Evolutionary conservation across 1,140 invertebrate species (phyloP).

Genomic region (Diorhabda sublineata): DNA sequence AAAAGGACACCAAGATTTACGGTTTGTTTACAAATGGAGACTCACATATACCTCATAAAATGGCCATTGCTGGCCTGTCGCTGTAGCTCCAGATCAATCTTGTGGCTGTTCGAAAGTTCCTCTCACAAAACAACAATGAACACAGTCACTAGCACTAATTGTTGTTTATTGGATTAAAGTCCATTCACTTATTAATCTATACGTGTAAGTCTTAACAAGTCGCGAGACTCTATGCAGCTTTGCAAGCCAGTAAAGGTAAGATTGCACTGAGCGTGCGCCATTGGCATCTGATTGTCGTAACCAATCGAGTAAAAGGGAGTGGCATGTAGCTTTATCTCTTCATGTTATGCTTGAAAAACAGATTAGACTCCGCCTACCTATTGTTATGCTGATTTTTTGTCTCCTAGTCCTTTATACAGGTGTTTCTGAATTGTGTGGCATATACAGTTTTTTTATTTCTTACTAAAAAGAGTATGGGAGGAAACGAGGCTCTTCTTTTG

Average conservation of each 20-base stretch:
- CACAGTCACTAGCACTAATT: constrained; percentile 25
- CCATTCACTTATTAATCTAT: constrained; percentile 17
- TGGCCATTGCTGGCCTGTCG: constrained; percentile 47
- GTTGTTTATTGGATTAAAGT: constrained; percentile 16
- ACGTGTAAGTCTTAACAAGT: constrained; percentile 40
- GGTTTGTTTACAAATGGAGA: constrained; percentile 30
- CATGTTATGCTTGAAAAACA: constrained; percentile 43
- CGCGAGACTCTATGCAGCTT: constrained; percentile 40
- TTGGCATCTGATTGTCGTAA: constrained; percentile 13
- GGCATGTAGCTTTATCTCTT: constrained; percentile 39
- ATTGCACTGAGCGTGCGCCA: constrained; percentile 37
- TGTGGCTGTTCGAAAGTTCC: constrained; percentile 39
- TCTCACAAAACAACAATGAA: constrained; percentile 21
- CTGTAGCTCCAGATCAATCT: constrained; percentile 48
- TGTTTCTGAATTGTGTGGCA: constrained; percentile 45
- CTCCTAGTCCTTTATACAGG: constrained; percentile 47
- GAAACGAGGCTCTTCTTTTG: constrained; percentile 26
- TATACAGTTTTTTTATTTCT: constrained; percentile 28
- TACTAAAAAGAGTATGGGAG: constrained; percentile 23
- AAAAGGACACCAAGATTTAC: constrained; percentile 16
- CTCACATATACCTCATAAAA: constrained; percentile 44
- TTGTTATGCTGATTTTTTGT: constrained; percentile 49
- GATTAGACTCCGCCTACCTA: constrained; percentile 40
- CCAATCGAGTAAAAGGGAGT: constrained; percentile 40
- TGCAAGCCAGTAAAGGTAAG: constrained; percentile 29